Percentiles rank a stretch among this genome's conserved stretches.
These are phyloP conservation scores for Drosophila pseudotakahashii DNA, from an alignment of 2,888 invertebrate genomes.

Conservation along the genomic window DNA sequence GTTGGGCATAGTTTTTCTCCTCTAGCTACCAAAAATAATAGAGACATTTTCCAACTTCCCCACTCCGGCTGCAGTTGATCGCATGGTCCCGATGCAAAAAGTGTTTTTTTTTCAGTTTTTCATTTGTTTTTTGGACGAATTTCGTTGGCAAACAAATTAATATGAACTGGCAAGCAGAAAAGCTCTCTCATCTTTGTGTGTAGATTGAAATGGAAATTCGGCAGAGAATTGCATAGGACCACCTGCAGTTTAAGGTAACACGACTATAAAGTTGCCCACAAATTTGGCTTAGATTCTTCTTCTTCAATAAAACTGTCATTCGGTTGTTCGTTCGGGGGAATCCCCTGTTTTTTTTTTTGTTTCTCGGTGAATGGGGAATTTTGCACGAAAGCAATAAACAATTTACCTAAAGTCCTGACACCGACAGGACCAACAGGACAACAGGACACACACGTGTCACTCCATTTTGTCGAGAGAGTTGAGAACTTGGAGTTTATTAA, in stretches of 20 bases:
- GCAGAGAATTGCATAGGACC: slow-evolving; percentile 1
- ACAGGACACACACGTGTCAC: slow-evolving; percentile 21
- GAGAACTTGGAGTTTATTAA: slow-evolving; percentile 26
- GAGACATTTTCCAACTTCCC: slow-evolving; percentile 1
- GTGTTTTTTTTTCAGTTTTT: neutral
- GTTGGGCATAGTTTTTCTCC: slow-evolving; percentile 8
- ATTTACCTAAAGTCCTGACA: slow-evolving; percentile 33
- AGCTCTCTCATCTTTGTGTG: neutral
- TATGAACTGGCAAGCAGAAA: slow-evolving; percentile 2
- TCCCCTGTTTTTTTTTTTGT: neutral
- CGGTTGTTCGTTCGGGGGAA: neutral
- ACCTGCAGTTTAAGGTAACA: neutral
- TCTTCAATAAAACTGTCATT: slow-evolving; percentile 28
- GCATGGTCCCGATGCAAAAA: slow-evolving; percentile 1
- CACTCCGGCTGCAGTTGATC: neutral
- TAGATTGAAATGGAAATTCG: slow-evolving; percentile 7
- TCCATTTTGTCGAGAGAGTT: neutral
- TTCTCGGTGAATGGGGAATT: slow-evolving; percentile 15
- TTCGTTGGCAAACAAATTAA: slow-evolving; percentile 7
- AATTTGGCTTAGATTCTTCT: slow-evolving; percentile 31
- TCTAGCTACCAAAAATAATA: neutral
- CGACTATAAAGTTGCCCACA: slow-evolving; percentile 9
- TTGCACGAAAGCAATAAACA: slow-evolving; percentile 32
- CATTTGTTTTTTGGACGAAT: neutral
- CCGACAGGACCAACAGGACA: slow-evolving; percentile 11